Evolutionary conservation across 1,140 invertebrate species (phyloP), one percentile per base, ranked within the genome.

Genomic region (Drosophila tropicalis): DNA sequence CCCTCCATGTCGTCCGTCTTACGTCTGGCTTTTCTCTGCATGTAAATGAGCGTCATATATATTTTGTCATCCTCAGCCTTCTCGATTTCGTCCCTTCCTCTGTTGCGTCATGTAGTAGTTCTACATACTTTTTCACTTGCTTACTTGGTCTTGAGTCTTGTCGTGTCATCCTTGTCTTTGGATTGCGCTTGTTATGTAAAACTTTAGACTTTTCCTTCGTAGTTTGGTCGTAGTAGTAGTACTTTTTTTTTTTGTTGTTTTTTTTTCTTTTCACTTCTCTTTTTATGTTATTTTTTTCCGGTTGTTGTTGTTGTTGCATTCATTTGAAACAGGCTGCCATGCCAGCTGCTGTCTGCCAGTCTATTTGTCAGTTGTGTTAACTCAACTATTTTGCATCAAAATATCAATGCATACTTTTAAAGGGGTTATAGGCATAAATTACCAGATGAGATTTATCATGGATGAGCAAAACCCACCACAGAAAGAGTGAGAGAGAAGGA

Each of bases 1-100:
- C 74, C 64, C 65, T 67, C 67, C 65, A 64, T 75, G 32, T 66
- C 40, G 34, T 57, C 51, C 71, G 73, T 73, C 70, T 62, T 65
- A 68, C 58, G 25, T 67, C 63, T 72, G 40, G 36, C 12, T 39
- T 39, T 60, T 56, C 39, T 51, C 83, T 70, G 79, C 79, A 86
- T 86, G 83, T 62, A 86, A 87, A 86, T 86, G 79, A 86, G 84
- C 51, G 63, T 70, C 82, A 86, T 86, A 86, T 86, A 79, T 83
- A 76, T 73, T 56, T 56, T 66, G 10, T 47, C 62, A 39, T 10
- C 36, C 36, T 39, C 36, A 13, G 10, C 36, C 10, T 3, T 39
- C 36, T 39, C 36, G 3, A 12, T 39, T 13, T 12, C 36, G 9
- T 39, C 12, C 1, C 36, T 39, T 13, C 10, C 36, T 13, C 36